Base-by-base conservation (phyloP, 1,140 invertebrate genomes). In the Hyles euphorbiae region DNA sequence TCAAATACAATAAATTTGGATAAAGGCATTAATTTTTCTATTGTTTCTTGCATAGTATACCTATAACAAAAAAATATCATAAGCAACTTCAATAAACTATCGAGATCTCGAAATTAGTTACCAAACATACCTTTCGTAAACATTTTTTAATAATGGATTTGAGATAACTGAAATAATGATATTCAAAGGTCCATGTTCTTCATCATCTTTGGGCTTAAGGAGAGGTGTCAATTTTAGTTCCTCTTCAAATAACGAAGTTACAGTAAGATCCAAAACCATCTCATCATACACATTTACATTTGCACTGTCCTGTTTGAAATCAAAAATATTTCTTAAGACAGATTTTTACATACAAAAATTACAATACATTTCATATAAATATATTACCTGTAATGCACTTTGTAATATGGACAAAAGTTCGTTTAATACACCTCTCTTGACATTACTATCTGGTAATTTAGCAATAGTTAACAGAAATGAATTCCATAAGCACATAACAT, bases 401-500 rank as follows among this genome's bases (percentile, higher is more conserved):
- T 5, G 56, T 43, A 80, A 34, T n/a, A 11, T 34, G 1, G 3
- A 9, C 32, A 56, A 34, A 22, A 56, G 22, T 52, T 77, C 75
- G 60, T 60, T 70, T 47, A 78, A 72, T 5, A 83, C 43, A 59
- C 82, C 77, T 56, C 60, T 70, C 55, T 72, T 73, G 10, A 79
- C 58, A 52, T 63, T 72, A 56, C 76, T 72, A 53, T 77, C 72
- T 34, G 78, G 67, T 34, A 87, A 51, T 49, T 79, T 70, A 34
- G 70, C 70, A 56, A 82, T 66, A 9, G 61, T 74, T 6, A 62
- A 46, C 9, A 87, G 11, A 64, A 82, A 83, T 46, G 82, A 83
- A 34, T 68, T 78, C 86, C 85, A 89, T 46, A 78, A 61, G 68
- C 88, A 89, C 52, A 63, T 65, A 4, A 78, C 61, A 43, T 81